Conservation (phyloP, 2,113 vertebrate genomes). For the Sprattus sprattus region DNA sequence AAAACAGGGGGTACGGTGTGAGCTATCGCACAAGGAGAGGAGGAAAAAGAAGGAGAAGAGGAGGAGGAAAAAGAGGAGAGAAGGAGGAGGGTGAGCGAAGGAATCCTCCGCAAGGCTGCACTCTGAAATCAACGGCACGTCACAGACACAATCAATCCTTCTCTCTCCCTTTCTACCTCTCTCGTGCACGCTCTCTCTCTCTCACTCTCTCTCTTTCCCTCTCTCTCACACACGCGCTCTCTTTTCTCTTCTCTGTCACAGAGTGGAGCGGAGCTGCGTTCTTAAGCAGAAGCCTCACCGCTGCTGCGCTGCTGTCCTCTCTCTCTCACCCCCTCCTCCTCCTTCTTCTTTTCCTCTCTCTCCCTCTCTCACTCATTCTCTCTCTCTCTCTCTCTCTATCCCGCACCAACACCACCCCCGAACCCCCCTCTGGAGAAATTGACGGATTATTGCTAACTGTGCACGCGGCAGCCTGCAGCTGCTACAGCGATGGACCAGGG, state of each 20-base stretch:
- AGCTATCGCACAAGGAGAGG: slow-evolving; percentile 1
- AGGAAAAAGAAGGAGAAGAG: slow-evolving; percentile 17
- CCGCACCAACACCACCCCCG: slow-evolving; percentile 54
- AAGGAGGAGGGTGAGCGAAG: slow-evolving; percentile 52
- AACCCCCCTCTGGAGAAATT: slow-evolving; percentile 72
- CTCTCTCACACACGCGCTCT: slow-evolving; percentile 34
- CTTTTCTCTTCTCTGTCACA: slow-evolving; percentile 50
- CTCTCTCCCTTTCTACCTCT: neutral
- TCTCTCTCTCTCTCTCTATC: slow-evolving; percentile 36
- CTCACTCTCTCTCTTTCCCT: neutral
- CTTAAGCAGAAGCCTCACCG: slow-evolving; percentile 46
- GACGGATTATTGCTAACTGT: slow-evolving; percentile 82
- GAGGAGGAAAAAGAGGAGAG: neutral
- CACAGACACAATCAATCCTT: slow-evolving; percentile 48
- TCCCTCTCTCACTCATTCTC: slow-evolving; percentile 62
- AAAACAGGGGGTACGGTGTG: slow-evolving; percentile 56
- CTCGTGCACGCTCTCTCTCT: neutral
- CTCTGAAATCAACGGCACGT: slow-evolving; percentile 53
- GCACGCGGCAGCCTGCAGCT: slow-evolving; percentile 79
- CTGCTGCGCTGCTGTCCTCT: slow-evolving; percentile 66
- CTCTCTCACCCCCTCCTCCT: slow-evolving; percentile 46
- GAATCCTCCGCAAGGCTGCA: slow-evolving; percentile 53
- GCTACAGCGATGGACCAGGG: slow-evolving; percentile 77
- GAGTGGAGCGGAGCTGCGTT: slow-evolving; percentile 60
- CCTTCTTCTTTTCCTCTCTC: slow-evolving; percentile 35